phyloP scores from a whole-genome alignment of 2,797 vertebrate species.

The Sciaenops ocellatus region DNA sequence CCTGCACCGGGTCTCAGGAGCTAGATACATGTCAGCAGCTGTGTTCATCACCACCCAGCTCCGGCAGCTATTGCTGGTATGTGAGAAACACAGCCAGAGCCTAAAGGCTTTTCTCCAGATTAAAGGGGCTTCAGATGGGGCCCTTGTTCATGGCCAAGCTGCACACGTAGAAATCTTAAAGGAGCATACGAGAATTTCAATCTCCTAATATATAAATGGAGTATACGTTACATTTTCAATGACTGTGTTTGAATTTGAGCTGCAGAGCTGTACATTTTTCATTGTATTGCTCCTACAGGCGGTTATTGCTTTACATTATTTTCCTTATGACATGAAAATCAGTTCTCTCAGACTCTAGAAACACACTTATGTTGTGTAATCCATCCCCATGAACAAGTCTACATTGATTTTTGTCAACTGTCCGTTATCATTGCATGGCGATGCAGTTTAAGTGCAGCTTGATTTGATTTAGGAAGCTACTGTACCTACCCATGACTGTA shows the following conservation, averaged over 20 bases:
- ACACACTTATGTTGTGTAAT: background rate
- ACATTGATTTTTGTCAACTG: no score
- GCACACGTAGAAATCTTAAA: slow-evolving; percentile 67
- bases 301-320: background rate
- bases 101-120: slow-evolving; percentile 75
- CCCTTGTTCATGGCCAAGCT: slow-evolving; percentile 44
- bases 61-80: slow-evolving; percentile 66
- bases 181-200: background rate
- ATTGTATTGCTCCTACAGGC: no score
- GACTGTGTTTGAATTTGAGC: background rate
- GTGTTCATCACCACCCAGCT: slow-evolving; percentile 73
- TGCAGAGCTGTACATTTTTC: background rate
- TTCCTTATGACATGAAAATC: background rate
- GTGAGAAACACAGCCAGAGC: slow-evolving; percentile 74
- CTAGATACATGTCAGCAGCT: slow-evolving; percentile 77
- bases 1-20: slow-evolving; percentile 54
- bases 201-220: background rate
- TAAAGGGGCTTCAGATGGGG: slow-evolving; percentile 62
- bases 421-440: background rate
- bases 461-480: slow-evolving; percentile 1
- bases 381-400: no score
- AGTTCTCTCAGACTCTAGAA: background rate
- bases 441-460: background rate
- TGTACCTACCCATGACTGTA: background rate
- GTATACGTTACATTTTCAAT: background rate